A percentile compares a stretch with the other conserved stretches of the same genome.
These are phyloP conservation scores for Amphiduros pacificus DNA, from an alignment of 2,888 invertebrate species.

Conservation along the genomic window DNA sequence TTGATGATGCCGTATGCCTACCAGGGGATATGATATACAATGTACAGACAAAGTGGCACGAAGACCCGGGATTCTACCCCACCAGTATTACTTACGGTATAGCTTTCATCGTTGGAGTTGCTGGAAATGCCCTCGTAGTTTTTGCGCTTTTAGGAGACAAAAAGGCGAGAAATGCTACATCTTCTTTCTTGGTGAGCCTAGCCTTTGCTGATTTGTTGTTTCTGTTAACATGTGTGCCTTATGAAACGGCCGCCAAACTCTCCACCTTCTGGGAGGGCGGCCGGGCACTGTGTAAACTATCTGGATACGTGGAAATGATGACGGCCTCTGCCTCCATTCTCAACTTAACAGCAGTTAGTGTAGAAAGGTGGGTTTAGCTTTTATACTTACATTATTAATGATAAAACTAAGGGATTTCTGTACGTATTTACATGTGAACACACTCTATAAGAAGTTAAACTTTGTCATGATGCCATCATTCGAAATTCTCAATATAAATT, in stretches of 20 bases:
- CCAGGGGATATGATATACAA: no score
- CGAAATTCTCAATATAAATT: no score
- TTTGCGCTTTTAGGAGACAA: slow-evolving; percentile 59
- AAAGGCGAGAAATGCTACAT: slow-evolving; percentile 52
- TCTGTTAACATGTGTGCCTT: slow-evolving; percentile 61
- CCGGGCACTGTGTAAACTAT: slow-evolving; percentile 61
- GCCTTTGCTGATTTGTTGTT: slow-evolving; percentile 62
- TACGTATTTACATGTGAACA: no score
- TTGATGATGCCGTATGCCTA: no score
- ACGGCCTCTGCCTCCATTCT: slow-evolving; percentile 63
- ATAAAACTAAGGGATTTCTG: no score
- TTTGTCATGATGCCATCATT: no score
- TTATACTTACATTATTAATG: background rate
- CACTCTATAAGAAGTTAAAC: no score
- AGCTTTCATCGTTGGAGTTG: slow-evolving; percentile 59
- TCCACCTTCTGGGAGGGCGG: slow-evolving; percentile 59
- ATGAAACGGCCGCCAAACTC: slow-evolving; percentile 60
- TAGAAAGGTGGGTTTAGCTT: slow-evolving; percentile 62
- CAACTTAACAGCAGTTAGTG: slow-evolving; percentile 63
- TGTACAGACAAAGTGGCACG: no score
- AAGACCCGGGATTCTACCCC: slow-evolving; percentile 33
- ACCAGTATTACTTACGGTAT: slow-evolving; percentile 40
- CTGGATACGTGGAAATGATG: slow-evolving; percentile 61
- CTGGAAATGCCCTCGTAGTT: slow-evolving; percentile 62
- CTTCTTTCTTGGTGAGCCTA: slow-evolving; percentile 52